Conservation (phyloP, 2,797 vertebrate genomes). For the Enteromius trimaculatus region DNA sequence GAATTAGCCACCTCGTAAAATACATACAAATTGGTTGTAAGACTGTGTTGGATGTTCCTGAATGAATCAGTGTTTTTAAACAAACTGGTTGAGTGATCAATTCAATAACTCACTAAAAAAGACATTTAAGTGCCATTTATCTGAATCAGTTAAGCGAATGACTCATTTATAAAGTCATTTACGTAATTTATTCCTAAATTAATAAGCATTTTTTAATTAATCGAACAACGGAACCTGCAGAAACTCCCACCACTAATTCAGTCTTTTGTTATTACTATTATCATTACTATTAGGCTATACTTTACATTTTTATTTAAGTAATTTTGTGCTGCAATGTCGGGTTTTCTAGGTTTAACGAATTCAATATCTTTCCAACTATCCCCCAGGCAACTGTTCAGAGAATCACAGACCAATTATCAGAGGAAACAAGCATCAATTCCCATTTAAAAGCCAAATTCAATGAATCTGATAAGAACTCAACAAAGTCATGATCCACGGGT, state of each 20-base stretch:
- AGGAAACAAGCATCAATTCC: neutral
- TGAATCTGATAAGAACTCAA: slow-evolving; percentile 1
- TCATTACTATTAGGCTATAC: neutral
- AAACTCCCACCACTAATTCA: neutral
- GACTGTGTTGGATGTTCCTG: neutral
- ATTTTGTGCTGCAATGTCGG: neutral
- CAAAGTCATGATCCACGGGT: neutral
- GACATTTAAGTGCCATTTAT: neutral
- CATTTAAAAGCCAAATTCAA: neutral
- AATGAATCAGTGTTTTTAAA: neutral
- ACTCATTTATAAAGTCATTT: neutral
- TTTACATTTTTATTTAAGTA: neutral
- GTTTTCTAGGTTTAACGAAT: neutral
- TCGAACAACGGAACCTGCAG: neutral
- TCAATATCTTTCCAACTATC: neutral
- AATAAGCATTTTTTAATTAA: neutral
- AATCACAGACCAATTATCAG: neutral
- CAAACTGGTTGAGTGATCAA: neutral
- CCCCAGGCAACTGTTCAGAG: neutral
- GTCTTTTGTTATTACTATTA: neutral
- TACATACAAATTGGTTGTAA: too few species aligned
- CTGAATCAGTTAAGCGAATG: neutral
- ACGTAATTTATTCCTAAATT: neutral
- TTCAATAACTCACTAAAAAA: neutral
- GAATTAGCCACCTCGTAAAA: too few species aligned